Evolutionary conservation across 1,140 invertebrate species (phyloP), one percentile per base, ranked within the genome.

Genomic region (Trypoxylus dichotomus): DNA sequence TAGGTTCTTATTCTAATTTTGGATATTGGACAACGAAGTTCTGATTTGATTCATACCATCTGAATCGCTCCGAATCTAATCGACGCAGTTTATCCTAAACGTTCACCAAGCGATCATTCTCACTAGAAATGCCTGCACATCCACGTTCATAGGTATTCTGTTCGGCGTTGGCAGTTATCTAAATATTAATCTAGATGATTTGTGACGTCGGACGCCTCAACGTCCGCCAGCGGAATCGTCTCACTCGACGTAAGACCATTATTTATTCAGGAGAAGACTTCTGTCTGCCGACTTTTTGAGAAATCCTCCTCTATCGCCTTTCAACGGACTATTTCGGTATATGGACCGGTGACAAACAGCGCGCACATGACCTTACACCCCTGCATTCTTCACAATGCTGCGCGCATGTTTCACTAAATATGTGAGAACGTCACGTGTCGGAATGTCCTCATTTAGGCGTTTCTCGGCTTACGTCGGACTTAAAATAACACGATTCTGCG

Each of bases 101-200:
- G n/a, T n/a, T n/a, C n/a, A n/a, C n/a, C n/a, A n/a, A 37, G 32
- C 32, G 32, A 37, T 37, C 32, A 37, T 8, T 37, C 10, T 37
- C 32, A 37, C 5, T 37, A 8, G 32, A 37, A 37, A 37, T 37
- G 32, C 32, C 10, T 7, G 32, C 32, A 37, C 32, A 47, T 47
- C 11, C 13, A 3, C 43, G 6, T 24, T 63, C 60, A 24, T 63
- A 63, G n/a, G 60, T 11, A 24, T 24, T 19, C 60, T 7, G 10
- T 27, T 24, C 21, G 19, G 25, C 21, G 2, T 63, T 27, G 19
- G 25, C 60, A 63, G 60, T 63, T 63, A 63, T 63, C 60, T 19
- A 63, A 63, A 63, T 63, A 63, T 63, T 63, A 63, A 63, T 63
- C 60, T 63, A 63, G 60, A 63, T 63, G 60, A 63, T 63, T 63